These are phyloP conservation scores for Platyscapa corneri DNA, from an alignment of 1,140 invertebrate species.

Conservation along the genomic window DNA sequence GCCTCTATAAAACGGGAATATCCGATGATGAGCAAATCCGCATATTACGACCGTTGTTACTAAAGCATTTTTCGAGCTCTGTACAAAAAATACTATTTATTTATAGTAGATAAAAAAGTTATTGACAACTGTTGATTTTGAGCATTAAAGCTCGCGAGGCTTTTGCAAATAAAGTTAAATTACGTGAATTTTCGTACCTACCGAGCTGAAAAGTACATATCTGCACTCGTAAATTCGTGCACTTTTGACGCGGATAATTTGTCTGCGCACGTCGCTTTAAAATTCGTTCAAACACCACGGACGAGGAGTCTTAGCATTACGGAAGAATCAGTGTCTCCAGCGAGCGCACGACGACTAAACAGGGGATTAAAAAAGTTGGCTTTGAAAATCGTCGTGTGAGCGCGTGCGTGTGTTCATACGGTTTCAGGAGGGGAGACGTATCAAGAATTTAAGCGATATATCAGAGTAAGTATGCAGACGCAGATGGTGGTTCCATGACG, in stretches of 20 bases:
- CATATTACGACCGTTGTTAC: too few species aligned
- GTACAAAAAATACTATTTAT: too few species aligned
- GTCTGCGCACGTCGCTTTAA: neutral
- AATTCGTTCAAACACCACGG: neutral
- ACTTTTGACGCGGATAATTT: too few species aligned
- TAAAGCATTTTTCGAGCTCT: too few species aligned
- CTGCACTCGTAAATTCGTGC: too few species aligned
- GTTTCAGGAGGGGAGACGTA: neutral
- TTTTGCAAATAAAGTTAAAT: too few species aligned
- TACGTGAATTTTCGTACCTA: neutral
- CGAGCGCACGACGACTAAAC: neutral
- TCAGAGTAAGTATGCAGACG: constrained; percentile 7
- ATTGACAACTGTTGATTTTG: too few species aligned
- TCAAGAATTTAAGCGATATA: constrained; percentile 26
- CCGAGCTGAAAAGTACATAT: too few species aligned
- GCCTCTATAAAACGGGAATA: too few species aligned
- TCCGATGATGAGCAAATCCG: too few species aligned
- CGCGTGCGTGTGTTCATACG: neutral
- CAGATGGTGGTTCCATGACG: constrained; percentile 25
- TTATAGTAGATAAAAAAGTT: too few species aligned
- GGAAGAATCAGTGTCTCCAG: neutral
- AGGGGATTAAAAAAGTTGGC: constrained; percentile 18
- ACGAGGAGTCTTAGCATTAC: neutral
- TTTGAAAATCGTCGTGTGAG: constrained; percentile 14
- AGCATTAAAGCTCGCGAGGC: too few species aligned